Percentiles rank a stretch among this genome's conserved stretches.
phyloP scores from a whole-genome alignment of 1,140 invertebrate genomes.

The Diabrotica virgifera region DNA sequence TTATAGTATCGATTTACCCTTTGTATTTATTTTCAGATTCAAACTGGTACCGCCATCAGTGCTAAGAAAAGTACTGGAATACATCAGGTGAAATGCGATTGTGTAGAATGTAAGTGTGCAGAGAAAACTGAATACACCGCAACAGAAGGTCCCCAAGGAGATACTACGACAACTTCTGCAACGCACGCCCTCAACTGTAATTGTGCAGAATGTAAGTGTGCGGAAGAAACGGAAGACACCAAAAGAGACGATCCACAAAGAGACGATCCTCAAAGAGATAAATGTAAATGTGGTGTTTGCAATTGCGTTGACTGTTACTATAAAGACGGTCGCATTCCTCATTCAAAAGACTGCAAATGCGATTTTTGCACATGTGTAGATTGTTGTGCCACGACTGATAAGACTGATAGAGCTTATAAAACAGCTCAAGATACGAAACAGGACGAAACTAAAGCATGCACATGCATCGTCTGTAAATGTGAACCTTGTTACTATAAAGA shows the following conservation, averaged over 20 bases:
- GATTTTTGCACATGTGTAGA: conserved; percentile 8
- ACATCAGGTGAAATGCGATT: not conserved
- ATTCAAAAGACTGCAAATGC: conserved; percentile 8
- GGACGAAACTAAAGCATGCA: too few species aligned
- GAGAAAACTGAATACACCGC: not conserved
- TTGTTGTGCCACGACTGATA: not conserved
- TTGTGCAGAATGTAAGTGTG: conserved; percentile 8
- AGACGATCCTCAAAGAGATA: not conserved
- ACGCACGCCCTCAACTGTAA: not conserved
- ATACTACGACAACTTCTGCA: too few species aligned
- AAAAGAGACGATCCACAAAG: not conserved
- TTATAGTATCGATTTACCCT: too few species aligned
- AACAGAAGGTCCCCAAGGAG: too few species aligned
- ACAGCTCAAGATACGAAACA: too few species aligned
- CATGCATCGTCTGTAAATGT: too few species aligned
- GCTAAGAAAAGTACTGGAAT: too few species aligned
- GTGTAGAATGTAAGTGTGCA: conserved; percentile 5
- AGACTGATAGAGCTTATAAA: too few species aligned
- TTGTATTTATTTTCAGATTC: too few species aligned
- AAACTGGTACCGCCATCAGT: too few species aligned
- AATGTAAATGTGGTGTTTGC: conserved; percentile 18
- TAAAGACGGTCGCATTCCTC: not conserved
- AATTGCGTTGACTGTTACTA: conserved; percentile 14
- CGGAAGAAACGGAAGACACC: not conserved
- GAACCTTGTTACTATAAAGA: too few species aligned